A percentile compares a stretch with the other conserved stretches of the same genome.
phyloP scores from a whole-genome alignment of 2,888 invertebrate genomes.

The Xestia rhomboidea region DNA sequence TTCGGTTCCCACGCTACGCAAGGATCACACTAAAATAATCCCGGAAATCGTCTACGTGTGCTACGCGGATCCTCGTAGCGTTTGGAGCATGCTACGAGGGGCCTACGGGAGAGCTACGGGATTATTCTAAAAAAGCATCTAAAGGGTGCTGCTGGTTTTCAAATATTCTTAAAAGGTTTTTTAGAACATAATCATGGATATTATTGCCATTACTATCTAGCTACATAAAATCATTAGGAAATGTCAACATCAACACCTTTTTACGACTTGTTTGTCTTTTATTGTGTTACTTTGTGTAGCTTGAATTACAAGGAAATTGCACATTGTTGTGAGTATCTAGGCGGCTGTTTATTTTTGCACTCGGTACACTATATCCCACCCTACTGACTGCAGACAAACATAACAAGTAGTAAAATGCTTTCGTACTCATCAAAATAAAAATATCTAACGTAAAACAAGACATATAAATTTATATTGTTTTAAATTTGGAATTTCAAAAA shows the following conservation, averaged over 20 bases:
- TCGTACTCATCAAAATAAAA: background rate
- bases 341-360: conserved; percentile 15
- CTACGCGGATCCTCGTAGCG: background rate
- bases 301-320: conserved; percentile 32
- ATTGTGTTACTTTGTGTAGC: conserved; percentile 38
- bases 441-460: background rate
- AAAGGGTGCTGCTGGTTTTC: background rate
- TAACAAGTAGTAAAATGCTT: background rate
- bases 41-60: background rate
- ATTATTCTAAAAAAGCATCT: background rate
- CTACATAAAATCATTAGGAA: conserved; percentile 15
- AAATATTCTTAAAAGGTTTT: conserved; percentile 13
- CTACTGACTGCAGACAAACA: background rate
- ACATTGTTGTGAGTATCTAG: background rate
- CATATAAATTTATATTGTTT: no score
- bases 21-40: background rate
- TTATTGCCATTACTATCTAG: background rate
- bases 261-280: conserved; percentile 38
- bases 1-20: background rate
- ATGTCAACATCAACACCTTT: conserved; percentile 31
- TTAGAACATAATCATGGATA: conserved; percentile 28
- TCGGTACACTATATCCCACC: background rate
- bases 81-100: background rate
- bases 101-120: background rate
- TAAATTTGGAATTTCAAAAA: no score